Base-by-base conservation (phyloP, 2,797 vertebrate species). In the Molossus molossus region DNA sequence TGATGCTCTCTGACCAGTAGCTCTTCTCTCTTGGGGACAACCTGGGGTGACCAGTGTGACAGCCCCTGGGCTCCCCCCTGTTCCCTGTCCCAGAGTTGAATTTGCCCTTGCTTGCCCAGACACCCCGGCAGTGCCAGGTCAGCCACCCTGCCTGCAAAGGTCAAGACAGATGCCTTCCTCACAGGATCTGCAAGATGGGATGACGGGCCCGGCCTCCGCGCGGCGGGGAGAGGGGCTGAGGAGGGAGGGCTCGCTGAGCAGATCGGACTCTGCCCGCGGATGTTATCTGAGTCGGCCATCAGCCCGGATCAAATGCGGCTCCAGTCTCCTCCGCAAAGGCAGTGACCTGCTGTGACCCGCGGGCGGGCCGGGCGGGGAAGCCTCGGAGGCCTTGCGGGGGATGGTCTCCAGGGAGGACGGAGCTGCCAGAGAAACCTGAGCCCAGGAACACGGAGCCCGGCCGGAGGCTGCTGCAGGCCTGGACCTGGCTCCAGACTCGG, bases 151-250 rank as follows among this genome's bases (percentile, higher is more conserved):
- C 87, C 88, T 27, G 11, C 15, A 40, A 25, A 17, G 37, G 11
- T 23, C 55, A 13, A 33, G 17, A n/a, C 10, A 15, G 29, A 14
- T 7, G 48, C 73, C 48, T 85, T 27, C n/a, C 60, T 60, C 62
- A 0, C 1, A 0, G 53, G 50, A 69, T 17, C 23, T 7, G 8
- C 60, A 13, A 3, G 20, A 40, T 20, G 21, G 73, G 50, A n/a
- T 9, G 25, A 40, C 11, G 23, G 40, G 27, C 33, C 77, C 37
- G 27, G 77, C 72, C 13, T 79, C 60, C 9, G n/a, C 3, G 57
- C 2, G 20, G 53, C 11, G 23, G 48, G 76, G 64, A 0, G 4
- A 1, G 20, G 23, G 15, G 7, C 5, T 0, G 45, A 18, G 60
- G 45, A 70, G 29, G 80, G 33, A 9, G 11, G 48, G 48, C 33